Evolutionary conservation across 2,113 vertebrate genomes (phyloP).

Genomic region (Urocitellus parryii): DNA sequence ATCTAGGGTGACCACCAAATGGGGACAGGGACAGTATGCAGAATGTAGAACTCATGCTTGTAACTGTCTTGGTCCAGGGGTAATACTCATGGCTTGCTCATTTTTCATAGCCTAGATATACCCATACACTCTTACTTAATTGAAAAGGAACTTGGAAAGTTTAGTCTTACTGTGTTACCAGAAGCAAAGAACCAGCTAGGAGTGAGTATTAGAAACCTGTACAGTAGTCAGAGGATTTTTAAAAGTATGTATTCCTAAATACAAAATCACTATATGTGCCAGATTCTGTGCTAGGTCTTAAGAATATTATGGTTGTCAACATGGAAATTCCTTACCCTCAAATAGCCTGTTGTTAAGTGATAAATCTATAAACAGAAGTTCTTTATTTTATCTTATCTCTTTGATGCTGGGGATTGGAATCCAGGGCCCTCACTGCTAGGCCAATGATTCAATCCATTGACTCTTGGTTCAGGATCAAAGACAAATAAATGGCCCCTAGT

Average conservation of each 20-base stretch:
- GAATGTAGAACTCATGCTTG: rapidly evolving
- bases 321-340: background rate
- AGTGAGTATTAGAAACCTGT: background rate
- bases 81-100: background rate
- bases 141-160: background rate
- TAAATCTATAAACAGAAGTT: too few relatives aligned
- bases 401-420: background rate
- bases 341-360: background rate
- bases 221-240: background rate
- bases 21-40: rapidly evolving
- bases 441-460: background rate
- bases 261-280: background rate
- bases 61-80: background rate
- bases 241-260: background rate
- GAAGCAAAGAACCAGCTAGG: background rate
- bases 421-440: background rate
- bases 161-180: background rate
- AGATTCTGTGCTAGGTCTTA: background rate
- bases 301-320: background rate
- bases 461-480: background rate
- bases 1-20: too few relatives aligned
- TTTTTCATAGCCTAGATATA: background rate
- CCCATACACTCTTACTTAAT: background rate
- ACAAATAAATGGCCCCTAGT: background rate
- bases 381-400: too few relatives aligned